Base-by-base conservation (phyloP, 2,113 vertebrate genomes). In the Eubucco bourcierii region DNA sequence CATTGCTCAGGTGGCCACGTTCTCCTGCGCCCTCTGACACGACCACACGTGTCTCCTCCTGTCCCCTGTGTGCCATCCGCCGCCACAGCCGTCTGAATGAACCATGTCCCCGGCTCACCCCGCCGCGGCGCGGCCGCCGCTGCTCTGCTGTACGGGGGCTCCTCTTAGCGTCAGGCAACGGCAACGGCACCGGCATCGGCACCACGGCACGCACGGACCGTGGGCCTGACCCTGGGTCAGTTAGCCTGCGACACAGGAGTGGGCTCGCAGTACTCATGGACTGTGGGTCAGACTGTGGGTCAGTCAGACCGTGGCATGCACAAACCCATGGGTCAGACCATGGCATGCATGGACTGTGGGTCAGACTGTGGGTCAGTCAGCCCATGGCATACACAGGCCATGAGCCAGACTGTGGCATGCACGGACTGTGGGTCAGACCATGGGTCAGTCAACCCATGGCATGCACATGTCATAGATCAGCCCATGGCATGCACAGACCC, bases 91-190 rank as follows among this genome's bases (percentile, higher is more conserved):
- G 46, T 25, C 75, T 46, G 75, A 73, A 37, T 1, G 78, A 91
- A 1, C 78, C 81, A 1, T 77, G 95, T 95, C 95, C 95, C 91
- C 87, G 11, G 39, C 50, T 94, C 93, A 91, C 96, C 95, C 86
- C 88, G 68, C 58, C 2, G 3, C 0, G 34, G 52, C 52, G 29
- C 50, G 2, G 47, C 80, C 2, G 21, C 68, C 2, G 74, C 46
- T 1, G 53, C 86, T 50, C 56, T 3, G 53, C 76, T 89, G 91
- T 70, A 0, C 64, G 1, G 66, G 60, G 91, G 95, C 95, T 96
- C 95, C 94, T 28, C 93, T 94, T 37, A 91, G 95, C 87, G 93
- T 71, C 90, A 5, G 82, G 60, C 90, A 1, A 72, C 75, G 7
- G 94, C 74, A 65, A 37, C 6, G 20, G 75, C 93, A 68, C 64